These are phyloP conservation scores for Perognathus longimembris DNA, from an alignment of 2,113 vertebrate genomes.

Conservation along the genomic window DNA sequence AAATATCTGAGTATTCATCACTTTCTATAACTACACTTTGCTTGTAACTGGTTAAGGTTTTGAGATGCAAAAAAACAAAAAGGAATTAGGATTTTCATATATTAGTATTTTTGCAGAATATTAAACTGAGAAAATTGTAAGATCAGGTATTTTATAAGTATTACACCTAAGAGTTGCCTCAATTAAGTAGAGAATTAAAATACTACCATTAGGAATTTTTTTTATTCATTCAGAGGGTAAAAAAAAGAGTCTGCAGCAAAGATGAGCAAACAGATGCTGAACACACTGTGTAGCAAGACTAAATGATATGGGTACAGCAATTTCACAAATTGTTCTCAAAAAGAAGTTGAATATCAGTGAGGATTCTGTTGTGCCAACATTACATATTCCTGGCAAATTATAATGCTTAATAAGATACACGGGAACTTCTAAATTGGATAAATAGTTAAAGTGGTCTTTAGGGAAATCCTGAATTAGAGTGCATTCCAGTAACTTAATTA, in stretches of 20 bases:
- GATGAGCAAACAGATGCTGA: slow-evolving; percentile 68
- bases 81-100: background rate
- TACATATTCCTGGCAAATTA: background rate
- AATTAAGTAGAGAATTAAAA: slow-evolving; percentile 71
- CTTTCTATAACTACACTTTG: background rate
- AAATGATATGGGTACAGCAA: slow-evolving; percentile 64
- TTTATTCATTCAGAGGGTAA: slow-evolving; percentile 60
- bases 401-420: slow-evolving; percentile 33
- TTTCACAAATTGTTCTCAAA: slow-evolving; percentile 58
- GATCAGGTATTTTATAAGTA: slow-evolving; percentile 35
- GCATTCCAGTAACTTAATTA: slow-evolving; percentile 40
- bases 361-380: background rate
- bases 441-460: slow-evolving; percentile 51
- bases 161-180: slow-evolving; percentile 30
- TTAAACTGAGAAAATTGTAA: slow-evolving; percentile 37
- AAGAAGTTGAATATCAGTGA: background rate
- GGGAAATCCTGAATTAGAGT: slow-evolving; percentile 50
- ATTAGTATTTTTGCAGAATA: slow-evolving; percentile 36
- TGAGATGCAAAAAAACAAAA: background rate
- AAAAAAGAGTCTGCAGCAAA: slow-evolving; percentile 50
- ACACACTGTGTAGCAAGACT: slow-evolving; percentile 33
- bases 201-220: slow-evolving; percentile 37
- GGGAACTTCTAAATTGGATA: slow-evolving; percentile 39
- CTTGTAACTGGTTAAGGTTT: background rate
- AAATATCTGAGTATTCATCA: background rate